phyloP scores from a whole-genome alignment of 2,888 invertebrate genomes.

The Calephelis perditalis region DNA sequence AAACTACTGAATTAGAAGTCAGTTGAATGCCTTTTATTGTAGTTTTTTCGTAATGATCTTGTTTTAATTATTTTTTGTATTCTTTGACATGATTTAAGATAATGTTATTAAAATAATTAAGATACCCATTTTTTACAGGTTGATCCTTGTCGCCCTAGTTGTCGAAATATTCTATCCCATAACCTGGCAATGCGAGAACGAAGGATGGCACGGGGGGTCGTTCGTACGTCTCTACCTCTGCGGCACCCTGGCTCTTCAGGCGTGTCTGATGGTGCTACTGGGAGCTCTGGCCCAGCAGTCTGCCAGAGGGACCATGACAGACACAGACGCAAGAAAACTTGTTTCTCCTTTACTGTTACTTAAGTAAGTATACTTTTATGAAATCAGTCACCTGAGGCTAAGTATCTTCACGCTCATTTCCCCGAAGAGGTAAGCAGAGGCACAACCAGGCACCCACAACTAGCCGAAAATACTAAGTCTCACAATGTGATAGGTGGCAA shows the following conservation, averaged over 20 bases:
- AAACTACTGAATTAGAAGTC: too few species aligned
- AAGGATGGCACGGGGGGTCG: constrained; percentile 84
- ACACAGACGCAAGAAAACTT: constrained; percentile 82
- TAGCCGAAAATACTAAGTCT: too few species aligned
- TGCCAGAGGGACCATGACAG: constrained; percentile 87
- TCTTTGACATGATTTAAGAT: too few species aligned
- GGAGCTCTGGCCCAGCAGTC: constrained; percentile 83
- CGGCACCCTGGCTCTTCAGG: constrained; percentile 82
- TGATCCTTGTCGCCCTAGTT: constrained; percentile 81
- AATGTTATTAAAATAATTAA: background rate
- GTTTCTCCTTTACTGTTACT: constrained; percentile 85
- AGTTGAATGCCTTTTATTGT: too few species aligned
- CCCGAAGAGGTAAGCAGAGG: too few species aligned
- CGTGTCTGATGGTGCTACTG: constrained; percentile 80
- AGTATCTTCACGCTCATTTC: too few species aligned
- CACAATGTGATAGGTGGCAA: too few species aligned
- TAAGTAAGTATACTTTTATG: constrained; percentile 71
- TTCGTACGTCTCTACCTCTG: constrained; percentile 85
- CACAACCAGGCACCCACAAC: too few species aligned
- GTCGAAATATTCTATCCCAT: constrained; percentile 81
- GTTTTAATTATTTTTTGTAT: background rate
- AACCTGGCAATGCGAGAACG: constrained; percentile 83
- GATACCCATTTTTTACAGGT: constrained; percentile 61
- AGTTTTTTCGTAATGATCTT: too few species aligned
- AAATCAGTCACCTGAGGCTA: too few species aligned